Evolutionary conservation across 2,113 vertebrate species (phyloP).

Genomic region (Sorex fumeus): DNA sequence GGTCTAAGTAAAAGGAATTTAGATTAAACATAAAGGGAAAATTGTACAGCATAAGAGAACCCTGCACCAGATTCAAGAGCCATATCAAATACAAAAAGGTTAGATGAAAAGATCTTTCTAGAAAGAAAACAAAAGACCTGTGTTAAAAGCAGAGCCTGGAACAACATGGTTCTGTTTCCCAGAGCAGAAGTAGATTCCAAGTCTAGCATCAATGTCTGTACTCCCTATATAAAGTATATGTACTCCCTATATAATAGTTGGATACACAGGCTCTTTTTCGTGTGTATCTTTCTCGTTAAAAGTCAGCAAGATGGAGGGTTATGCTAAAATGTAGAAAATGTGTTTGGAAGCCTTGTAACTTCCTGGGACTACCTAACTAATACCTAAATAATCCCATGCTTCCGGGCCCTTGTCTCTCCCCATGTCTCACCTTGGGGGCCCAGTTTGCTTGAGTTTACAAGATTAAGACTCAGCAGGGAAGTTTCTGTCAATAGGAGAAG

Average conservation of each 20-base stretch:
- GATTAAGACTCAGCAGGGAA: constrained; percentile 21
- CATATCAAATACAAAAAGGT: constrained; percentile 22
- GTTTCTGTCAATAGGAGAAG: constrained; percentile 54
- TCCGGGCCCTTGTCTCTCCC: background rate
- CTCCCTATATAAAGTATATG: background rate
- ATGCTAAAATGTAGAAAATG: constrained; percentile 2
- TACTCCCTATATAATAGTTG: background rate
- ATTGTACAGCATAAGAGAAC: background rate
- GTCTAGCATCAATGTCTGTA: background rate
- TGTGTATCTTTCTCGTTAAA: constrained; percentile 15
- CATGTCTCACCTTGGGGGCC: background rate
- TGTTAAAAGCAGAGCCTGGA: background rate
- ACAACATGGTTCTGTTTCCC: background rate
- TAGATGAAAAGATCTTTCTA: background rate
- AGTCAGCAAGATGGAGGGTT: background rate
- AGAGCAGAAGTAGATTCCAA: background rate
- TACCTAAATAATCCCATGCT: constrained; percentile 36
- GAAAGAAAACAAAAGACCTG: background rate
- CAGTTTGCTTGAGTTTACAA: constrained; percentile 57
- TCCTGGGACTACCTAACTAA: constrained; percentile 21
- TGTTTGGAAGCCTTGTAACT: background rate
- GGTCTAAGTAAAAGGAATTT: constrained; percentile 14
- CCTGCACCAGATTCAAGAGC: background rate
- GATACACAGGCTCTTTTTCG: constrained; percentile 8
- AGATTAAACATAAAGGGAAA: constrained; percentile 27